Evolutionary conservation across 2,888 invertebrate species (phyloP), one percentile per base, ranked within the genome.

Genomic region (Drosophila trichaetosa): DNA sequence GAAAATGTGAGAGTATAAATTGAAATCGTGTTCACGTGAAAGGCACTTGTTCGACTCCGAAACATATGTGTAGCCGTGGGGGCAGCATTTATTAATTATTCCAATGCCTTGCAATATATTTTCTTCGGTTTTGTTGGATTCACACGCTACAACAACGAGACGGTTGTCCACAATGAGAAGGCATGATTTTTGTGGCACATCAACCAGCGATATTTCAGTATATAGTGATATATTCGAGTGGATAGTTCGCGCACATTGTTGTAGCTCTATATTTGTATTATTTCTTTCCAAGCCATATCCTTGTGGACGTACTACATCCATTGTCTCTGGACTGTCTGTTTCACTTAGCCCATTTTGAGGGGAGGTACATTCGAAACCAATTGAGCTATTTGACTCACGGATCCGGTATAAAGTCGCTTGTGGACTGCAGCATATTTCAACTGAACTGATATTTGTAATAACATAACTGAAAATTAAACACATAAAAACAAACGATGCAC

Each of bases 81-180:
- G 90, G 69, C 93, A 93, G 60, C 93, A 93, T 71, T 93, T 93
- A 52, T 90, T 86, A 51, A 92, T 82, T 58, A 90, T 71, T 58
- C 84, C 83, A 51, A 92, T 69, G 58, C 66, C 70, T 64, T 82
- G 76, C 21, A 80, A 27, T 24, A 53, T 46, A 16, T 79, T 74
- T 56, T 82, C 64, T 8, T 24, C 16, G 16, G 24, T 46, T 16
- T 58, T 69, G 5, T 40, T 49, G 0, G 56, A 52, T 21, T 80
- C 73, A 56, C 92, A 91, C 21, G 82, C 77, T 36, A 91, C 63
- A 18, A 73, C 73, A 38, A 81, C 69, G 36, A 91, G 74, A 46
- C 72, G 67, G 16, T 68, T 83, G 61, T 85, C 78, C 8, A 83
- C 51, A 11, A 79, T 73, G 42, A 83, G 66, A 4, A 92, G 24